Base-by-base conservation (phyloP, 2,888 invertebrate genomes). In the Patella ulyssiponensis region DNA sequence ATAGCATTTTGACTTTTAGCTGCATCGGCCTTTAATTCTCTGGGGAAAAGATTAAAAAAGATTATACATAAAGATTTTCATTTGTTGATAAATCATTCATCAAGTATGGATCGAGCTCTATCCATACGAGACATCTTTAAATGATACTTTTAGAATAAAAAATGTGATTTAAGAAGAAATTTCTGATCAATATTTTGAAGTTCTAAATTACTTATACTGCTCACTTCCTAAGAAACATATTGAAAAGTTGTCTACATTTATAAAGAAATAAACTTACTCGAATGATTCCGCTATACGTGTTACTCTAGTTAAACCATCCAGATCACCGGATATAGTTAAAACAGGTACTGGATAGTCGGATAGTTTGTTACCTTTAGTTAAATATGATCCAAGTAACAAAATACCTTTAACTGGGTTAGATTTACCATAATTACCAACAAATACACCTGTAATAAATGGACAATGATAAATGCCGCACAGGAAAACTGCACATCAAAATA, bases 221-320 rank as follows among this genome's bases (percentile, higher is more conserved):
- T 44, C 44, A 17, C 23, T 71, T n/a, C 7, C 17, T 71, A 23
- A 0, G 14, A 27, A 17, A 23, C 27, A 71, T 27, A 20, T 17
- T 20, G n/a, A n/a, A 0, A 54, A 17, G 33, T 15, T 44, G n/a
- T 11, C 72, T n/a, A 69, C 0, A 44, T 9, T 0, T 9, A 9
- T 44, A 44, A 44, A 44, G 44, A 44, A 44, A 17, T 14, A n/a
- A 1, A 74, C 84, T 79, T 77, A 86, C 87, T 83, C 81, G 73
- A 82, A 88, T 2, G 83, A 80, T 33, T 85, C 85, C 12, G 84
- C 82, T 27, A 87, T 84, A 58, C 87, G 78, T 0, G 88, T 87
- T 33, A 87, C 82, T 74, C 88, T 77, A 12, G 85, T 85, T 64
- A 86, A 79, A 3, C 88, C 88, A 64, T 88, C 88, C n/a, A 87